phyloP scores from a whole-genome alignment of 2,888 invertebrate species.

The Agonopterix arenella region DNA sequence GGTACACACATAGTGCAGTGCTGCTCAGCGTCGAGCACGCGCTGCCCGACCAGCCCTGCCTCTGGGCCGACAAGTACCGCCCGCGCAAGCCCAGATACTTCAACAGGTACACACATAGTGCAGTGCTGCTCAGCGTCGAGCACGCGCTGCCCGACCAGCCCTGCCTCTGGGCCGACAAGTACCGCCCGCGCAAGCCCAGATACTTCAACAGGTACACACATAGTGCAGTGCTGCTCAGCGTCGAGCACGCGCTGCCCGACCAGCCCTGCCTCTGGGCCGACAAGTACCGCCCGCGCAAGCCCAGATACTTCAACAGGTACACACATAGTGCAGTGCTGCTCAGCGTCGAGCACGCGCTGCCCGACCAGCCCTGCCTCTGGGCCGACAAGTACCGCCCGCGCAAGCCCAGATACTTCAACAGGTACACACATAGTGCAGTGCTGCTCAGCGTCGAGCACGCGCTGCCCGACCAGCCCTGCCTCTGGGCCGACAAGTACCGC shows the following conservation, averaged over 20 bases:
- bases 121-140: constrained; percentile 93
- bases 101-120: constrained; percentile 79
- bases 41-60: background rate
- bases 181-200: constrained; percentile 96
- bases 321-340: constrained; percentile 79
- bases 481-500: constrained; percentile 96
- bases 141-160: constrained; percentile 90
- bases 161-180: constrained; percentile 98
- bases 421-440: constrained; percentile 61
- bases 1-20: constrained; percentile 56
- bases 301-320: constrained; percentile 94
- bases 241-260: constrained; percentile 78
- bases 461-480: background rate
- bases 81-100: constrained; percentile 98
- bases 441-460: constrained; percentile 93
- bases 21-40: constrained; percentile 93
- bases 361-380: constrained; percentile 58
- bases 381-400: constrained; percentile 98
- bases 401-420: constrained; percentile 98
- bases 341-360: constrained; percentile 85
- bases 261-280: constrained; percentile 84
- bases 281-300: constrained; percentile 98
- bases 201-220: constrained; percentile 88
- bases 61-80: constrained; percentile 96
- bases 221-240: constrained; percentile 86